Evolutionary conservation across 2,797 vertebrate genomes (phyloP).

Genomic region (Mus spretus): DNA sequence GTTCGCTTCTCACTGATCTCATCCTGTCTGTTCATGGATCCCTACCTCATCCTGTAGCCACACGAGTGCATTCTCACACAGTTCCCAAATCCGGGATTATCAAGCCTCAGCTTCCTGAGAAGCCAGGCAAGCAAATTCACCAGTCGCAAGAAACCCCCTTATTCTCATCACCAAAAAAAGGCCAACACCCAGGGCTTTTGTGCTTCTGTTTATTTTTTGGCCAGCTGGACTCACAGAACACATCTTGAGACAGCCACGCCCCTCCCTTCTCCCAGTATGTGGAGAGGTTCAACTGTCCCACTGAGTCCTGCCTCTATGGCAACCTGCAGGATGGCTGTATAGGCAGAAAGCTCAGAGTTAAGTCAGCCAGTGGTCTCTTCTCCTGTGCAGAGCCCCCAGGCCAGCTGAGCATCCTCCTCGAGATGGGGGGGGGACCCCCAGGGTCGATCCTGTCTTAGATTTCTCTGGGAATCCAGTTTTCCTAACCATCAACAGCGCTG

Average conservation of each 20-base stretch:
- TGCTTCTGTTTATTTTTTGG: conserved; percentile 70
- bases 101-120: not conserved
- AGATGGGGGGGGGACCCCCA: not conserved
- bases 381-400: not conserved
- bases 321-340: too few species aligned
- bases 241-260: not conserved
- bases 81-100: not conserved
- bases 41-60: not conserved
- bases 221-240: not conserved
- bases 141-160: too few species aligned
- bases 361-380: not conserved
- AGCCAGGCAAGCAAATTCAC: too few species aligned
- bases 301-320: not conserved
- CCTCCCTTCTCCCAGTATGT: not conserved
- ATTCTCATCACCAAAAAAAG: too few species aligned
- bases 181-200: not conserved
- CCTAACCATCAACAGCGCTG: not conserved
- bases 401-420: not conserved
- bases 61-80: not conserved
- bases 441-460: too few species aligned
- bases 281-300: not conserved
- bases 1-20: not conserved
- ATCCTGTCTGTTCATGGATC: accelerated
- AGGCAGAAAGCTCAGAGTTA: not conserved
- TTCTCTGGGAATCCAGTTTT: not conserved